phyloP scores from a whole-genome alignment of 2,888 invertebrate genomes.

The Biston betularia region DNA sequence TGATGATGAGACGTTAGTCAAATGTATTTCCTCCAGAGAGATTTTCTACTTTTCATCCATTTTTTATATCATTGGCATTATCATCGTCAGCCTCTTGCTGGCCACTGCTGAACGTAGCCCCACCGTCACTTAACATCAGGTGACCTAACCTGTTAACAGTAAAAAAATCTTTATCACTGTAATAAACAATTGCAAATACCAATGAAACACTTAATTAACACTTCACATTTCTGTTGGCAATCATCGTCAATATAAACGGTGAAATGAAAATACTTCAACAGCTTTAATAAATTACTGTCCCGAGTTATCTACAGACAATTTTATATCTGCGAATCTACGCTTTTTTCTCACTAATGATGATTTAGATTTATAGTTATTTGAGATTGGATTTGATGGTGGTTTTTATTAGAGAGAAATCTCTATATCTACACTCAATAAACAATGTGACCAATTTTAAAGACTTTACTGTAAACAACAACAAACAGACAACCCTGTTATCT shows the following conservation, averaged over 20 bases:
- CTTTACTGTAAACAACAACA: too few relatives aligned
- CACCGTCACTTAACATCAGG: too few relatives aligned
- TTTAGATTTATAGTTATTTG: constrained; percentile 63
- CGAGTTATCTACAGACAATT: constrained; percentile 65
- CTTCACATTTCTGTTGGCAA: constrained; percentile 17
- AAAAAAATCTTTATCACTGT: background rate
- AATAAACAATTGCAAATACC: constrained; percentile 1
- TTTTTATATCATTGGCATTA: too few relatives aligned
- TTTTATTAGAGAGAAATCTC: constrained; percentile 20
- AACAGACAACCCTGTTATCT: too few relatives aligned
- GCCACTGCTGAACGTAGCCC: too few relatives aligned
- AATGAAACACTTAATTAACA: constrained; percentile 9
- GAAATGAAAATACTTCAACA: constrained; percentile 40
- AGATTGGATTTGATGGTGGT: constrained; percentile 40
- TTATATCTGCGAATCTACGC: constrained; percentile 48
- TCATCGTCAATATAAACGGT: constrained; percentile 28
- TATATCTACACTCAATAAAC: too few relatives aligned
- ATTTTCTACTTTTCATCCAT: too few relatives aligned
- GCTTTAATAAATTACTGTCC: constrained; percentile 47
- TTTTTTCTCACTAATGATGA: constrained; percentile 62
- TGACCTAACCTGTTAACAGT: too few relatives aligned
- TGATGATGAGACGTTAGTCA: too few relatives aligned
- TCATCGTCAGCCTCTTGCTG: too few relatives aligned
- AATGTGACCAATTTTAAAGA: too few relatives aligned
- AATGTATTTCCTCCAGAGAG: too few relatives aligned